Evolutionary conservation across 30 jellyfish, hydroid and myxozoan species (phyloP).

Genomic region (Sanderia malayensis): DNA sequence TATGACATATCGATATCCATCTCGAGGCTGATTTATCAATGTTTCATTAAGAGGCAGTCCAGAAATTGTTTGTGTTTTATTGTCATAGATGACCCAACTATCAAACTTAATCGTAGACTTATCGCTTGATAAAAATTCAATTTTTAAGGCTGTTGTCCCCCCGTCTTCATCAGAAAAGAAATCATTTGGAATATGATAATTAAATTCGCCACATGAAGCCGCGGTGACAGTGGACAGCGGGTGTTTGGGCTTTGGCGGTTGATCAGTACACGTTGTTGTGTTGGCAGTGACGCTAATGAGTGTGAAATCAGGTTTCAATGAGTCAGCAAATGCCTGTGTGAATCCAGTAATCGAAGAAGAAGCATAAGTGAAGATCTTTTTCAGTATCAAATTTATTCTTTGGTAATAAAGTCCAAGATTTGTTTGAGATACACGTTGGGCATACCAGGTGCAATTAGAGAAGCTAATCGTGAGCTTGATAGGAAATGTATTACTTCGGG

Average conservation of each 20-base stretch:
- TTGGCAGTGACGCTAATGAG: slow-evolving; percentile 12
- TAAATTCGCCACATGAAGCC: slow-evolving; percentile 71
- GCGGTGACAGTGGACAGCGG: slow-evolving; percentile 24
- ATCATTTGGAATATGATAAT: slow-evolving; percentile 56
- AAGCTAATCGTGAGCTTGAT: slow-evolving; percentile 15
- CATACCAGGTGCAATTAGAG: slow-evolving; percentile 68
- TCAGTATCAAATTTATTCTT: slow-evolving; percentile 36
- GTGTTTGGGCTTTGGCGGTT: slow-evolving; percentile 45
- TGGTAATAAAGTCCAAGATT: slow-evolving; percentile 45
- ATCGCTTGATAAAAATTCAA: slow-evolving; percentile 33
- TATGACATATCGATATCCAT: slow-evolving; percentile 61
- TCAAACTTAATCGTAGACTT: slow-evolving; percentile 20
- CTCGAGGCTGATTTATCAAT: slow-evolving; percentile 49
- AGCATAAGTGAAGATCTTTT: slow-evolving; percentile 41
- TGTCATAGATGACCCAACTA: slow-evolving; percentile 63
- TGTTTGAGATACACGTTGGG: slow-evolving; percentile 22
- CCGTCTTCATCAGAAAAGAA: slow-evolving; percentile 75
- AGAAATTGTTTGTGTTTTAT: slow-evolving; percentile 40
- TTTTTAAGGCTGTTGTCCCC: slow-evolving; percentile 32
- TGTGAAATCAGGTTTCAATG: slow-evolving; percentile 65
- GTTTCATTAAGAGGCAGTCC: slow-evolving; percentile 75
- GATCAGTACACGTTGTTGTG: slow-evolving; percentile 51
- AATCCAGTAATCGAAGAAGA: slow-evolving; percentile 32
- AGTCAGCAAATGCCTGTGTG: slow-evolving; percentile 31
- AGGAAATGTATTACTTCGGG: slow-evolving; percentile 23